Evolutionary conservation across 2,888 invertebrate genomes (phyloP), one percentile per base, ranked within the genome.

Genomic region (Ellobium chinense): DNA sequence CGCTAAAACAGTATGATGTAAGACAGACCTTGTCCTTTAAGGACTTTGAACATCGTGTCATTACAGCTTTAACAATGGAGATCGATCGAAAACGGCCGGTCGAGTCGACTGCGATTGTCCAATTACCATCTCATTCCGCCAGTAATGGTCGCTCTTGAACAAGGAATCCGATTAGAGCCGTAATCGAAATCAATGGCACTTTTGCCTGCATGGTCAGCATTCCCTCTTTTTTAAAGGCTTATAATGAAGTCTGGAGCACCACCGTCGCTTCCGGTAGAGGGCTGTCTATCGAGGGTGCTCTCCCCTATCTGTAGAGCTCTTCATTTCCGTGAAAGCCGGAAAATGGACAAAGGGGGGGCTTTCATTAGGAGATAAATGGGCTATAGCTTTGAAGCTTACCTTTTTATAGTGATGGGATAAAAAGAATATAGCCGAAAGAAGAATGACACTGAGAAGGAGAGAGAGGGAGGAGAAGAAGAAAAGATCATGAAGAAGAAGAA

Each of bases 151-250:
- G 34, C 36, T 24, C 24, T 56, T 36, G 9, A 60, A 27, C 1
- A 58, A 34, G n/a, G 56, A 56, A 72, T 21, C 46, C 60, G 72
- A 72, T 72, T 72, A 58, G 36, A 12, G 24, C 27, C 72, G 14
- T 37, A 60, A 72, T 72, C 72, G n/a, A 36, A 72, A 60, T 72
- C 72, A 72, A 72, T 72, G 31, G 36, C 72, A 72, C 72, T 24
- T 58, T 58, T 58, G 24, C 24, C 37, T 36, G 58, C 37, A 72
- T 60, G 37, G 56, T 72, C 72, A 36, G 58, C 58, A 58, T 60
- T 60, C 58, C 36, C n/a, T n/a, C n/a, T n/a, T n/a, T n/a, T n/a
- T n/a, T n/a, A n/a, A n/a, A 12, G 36, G 37, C 29, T 18, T 27
- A 34, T 60, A 72, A 60, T 72, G 72, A 72, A 72, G 58, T 72